A percentile compares a stretch with the other conserved stretches of the same genome.
phyloP scores from a whole-genome alignment of 2,797 vertebrate species.

The Catostomus latipinnis region DNA sequence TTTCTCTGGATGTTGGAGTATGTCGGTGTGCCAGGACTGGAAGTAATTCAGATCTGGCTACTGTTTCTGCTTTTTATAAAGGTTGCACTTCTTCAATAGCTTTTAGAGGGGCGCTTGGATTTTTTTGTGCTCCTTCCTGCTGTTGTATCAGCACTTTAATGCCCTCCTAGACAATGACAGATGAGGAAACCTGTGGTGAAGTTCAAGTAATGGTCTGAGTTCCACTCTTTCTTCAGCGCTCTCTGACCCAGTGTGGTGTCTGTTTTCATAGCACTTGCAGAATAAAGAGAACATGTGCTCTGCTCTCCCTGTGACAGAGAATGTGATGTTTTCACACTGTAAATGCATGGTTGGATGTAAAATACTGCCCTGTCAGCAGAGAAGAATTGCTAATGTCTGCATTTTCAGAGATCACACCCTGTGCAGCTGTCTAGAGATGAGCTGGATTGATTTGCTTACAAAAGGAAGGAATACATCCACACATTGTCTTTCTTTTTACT shows the following conservation, averaged over 20 bases:
- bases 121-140: constrained; percentile 19
- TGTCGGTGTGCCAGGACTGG: not conserved
- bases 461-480: constrained; percentile 59
- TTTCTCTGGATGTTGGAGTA: not conserved
- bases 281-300: constrained; percentile 13
- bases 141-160: constrained; percentile 29
- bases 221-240: not conserved
- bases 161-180: constrained; percentile 34
- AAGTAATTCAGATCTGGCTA: not conserved
- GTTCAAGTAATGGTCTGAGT: constrained; percentile 34
- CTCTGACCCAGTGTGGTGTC: constrained; percentile 28
- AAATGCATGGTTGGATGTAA: constrained; percentile 35
- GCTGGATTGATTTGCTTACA: constrained; percentile 34
- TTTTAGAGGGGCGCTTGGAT: constrained; percentile 2
- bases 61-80: constrained; percentile 8
- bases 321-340: constrained; percentile 23
- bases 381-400: constrained; percentile 43
- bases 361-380: constrained; percentile 38
- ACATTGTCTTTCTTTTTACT: constrained; percentile 68
- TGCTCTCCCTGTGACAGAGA: constrained; percentile 15
- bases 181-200: constrained; percentile 34
- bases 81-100: constrained; percentile 8
- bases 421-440: constrained; percentile 30
- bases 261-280: constrained; percentile 36
- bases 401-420: constrained; percentile 46